Base-by-base conservation (phyloP, 2,888 invertebrate species). In the Lepetodrilus schrolli region DNA sequence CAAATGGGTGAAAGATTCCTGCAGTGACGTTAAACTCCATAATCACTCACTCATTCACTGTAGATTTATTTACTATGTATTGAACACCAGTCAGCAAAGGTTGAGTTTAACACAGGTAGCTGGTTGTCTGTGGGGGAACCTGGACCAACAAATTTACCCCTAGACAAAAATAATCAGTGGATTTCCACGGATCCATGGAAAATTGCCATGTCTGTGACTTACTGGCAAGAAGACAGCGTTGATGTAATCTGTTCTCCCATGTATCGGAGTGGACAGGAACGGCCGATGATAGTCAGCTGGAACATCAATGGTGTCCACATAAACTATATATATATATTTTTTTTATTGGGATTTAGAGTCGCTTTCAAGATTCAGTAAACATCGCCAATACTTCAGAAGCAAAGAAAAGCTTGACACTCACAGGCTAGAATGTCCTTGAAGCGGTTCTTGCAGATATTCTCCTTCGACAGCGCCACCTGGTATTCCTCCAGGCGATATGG, bases 191-290 rank as follows among this genome's bases (percentile, higher is more conserved):
- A n/a, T n/a, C n/a, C n/a, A n/a, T n/a, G n/a, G n/a, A n/a, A n/a
- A n/a, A n/a, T n/a, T n/a, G n/a, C n/a, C n/a, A n/a, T n/a, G n/a
- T n/a, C n/a, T n/a, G n/a, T n/a, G 2, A 72, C 75, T 75, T 70
- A 79, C 79, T 10, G 79, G 77, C 7, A 79, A 23, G 37, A 73
- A 74, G 1, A 79, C 74, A 7, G 79, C 79, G 70, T 79, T 79
- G 26, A 79, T 79, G 58, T 79, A 79, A 21, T 75, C 72, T 30
- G 58, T 72, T 3, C 51, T 34, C 23, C 73, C 72, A 10, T 66
- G 38, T 0, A 70, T 72, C 8, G 73, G 65, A 23, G 74, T 74
- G 17, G 70, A 65, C 5, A 78, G 65, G 26, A 65, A 66, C 20
- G 75, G 73, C 43, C 73, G 73, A 36, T 51, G 21, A n/a, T 50